Evolutionary conservation across 2,113 vertebrate species (phyloP).

Genomic region (Mohoua ochrocephala): DNA sequence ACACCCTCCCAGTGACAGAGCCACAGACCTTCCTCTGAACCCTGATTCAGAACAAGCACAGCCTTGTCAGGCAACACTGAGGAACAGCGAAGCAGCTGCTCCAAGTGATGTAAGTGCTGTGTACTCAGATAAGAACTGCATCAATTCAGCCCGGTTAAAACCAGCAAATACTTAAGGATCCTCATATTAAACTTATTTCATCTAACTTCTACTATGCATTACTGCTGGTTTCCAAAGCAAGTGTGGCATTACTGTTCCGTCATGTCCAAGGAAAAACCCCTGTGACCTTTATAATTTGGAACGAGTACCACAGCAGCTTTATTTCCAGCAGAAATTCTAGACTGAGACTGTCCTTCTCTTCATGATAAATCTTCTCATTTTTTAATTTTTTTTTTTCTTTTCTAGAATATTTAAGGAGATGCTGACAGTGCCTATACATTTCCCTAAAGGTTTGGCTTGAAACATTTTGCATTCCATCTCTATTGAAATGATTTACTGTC

Average conservation of each 20-base stretch:
- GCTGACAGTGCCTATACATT: background rate
- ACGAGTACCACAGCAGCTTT: background rate
- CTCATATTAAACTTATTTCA: background rate
- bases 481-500: conserved; percentile 36
- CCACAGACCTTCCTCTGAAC: background rate
- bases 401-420: background rate
- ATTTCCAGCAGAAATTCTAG: background rate
- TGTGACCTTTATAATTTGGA: background rate
- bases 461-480: background rate
- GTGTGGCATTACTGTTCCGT: background rate
- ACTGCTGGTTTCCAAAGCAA: background rate
- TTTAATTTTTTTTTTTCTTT: background rate
- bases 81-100: background rate
- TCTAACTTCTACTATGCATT: background rate
- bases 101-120: background rate
- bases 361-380: background rate
- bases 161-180: background rate
- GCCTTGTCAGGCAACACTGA: background rate
- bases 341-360: background rate
- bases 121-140: background rate
- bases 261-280: background rate
- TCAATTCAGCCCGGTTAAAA: background rate
- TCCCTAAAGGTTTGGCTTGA: background rate
- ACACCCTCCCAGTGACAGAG: background rate
- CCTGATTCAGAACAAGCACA: background rate